Conservation (phyloP, 1,140 invertebrate species). For the Drosophila gunungcola region DNA sequence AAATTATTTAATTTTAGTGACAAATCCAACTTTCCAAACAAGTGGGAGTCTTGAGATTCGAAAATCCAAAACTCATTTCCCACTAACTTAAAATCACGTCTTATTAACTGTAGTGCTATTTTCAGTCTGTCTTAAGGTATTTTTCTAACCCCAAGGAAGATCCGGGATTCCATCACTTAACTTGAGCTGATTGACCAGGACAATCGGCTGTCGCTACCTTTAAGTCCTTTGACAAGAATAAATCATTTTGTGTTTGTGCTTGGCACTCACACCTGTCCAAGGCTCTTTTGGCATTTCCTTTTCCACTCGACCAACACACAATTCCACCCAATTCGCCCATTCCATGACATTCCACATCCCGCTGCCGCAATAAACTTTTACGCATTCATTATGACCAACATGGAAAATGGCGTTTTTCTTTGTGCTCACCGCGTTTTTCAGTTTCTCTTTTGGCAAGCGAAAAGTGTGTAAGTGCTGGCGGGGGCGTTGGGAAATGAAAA, state of each 20-base stretch:
- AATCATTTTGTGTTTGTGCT: conserved; percentile 40
- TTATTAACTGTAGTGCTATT: background rate
- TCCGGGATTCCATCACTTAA: conserved; percentile 26
- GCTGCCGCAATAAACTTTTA: conserved; percentile 56
- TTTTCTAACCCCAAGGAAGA: background rate
- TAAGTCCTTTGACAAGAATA: conserved; percentile 35
- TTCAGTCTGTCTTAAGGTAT: conserved; percentile 1
- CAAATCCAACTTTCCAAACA: no score
- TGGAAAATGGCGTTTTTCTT: conserved; percentile 62
- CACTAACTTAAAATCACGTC: background rate
- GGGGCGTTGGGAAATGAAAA: background rate
- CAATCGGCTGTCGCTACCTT: conserved; percentile 23
- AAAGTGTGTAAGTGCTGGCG: conserved; percentile 16
- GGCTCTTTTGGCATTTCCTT: conserved; percentile 21
- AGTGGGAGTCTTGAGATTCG: background rate
- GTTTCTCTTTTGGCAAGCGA: conserved; percentile 31
- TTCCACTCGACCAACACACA: conserved; percentile 6
- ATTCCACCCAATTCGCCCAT: conserved; percentile 4
- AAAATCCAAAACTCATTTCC: background rate
- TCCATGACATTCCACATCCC: conserved; percentile 25
- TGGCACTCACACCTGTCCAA: conserved; percentile 40
- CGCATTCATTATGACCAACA: conserved; percentile 63
- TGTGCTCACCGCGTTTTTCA: conserved; percentile 42
- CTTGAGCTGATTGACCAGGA: conserved; percentile 42
- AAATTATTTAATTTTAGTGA: no score